Conservation (phyloP, 2,888 invertebrate species). For the Abrostola tripartita region DNA sequence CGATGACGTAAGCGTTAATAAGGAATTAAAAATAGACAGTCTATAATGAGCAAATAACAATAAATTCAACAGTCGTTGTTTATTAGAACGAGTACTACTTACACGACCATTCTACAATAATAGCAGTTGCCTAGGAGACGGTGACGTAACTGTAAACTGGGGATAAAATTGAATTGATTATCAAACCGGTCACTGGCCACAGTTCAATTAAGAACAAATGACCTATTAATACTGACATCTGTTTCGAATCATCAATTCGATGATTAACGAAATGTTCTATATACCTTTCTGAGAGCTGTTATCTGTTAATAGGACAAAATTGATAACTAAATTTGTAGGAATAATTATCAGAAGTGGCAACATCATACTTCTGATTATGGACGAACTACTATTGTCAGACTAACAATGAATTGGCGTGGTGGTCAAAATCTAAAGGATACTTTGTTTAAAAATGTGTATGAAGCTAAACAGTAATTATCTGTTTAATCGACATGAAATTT, state of each 20-base stretch:
- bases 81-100: constrained; percentile 8
- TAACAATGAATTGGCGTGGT: no score
- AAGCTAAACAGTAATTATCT: background rate
- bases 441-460: no score
- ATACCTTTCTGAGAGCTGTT: no score
- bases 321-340: no score
- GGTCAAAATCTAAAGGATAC: no score
- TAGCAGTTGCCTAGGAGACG: constrained; percentile 36
- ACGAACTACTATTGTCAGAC: no score
- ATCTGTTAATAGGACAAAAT: no score
- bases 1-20: background rate
- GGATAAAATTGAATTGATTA: constrained; percentile 48
- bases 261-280: constrained; percentile 16
- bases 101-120: constrained; percentile 33
- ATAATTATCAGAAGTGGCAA: no score
- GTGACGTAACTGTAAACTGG: constrained; percentile 42
- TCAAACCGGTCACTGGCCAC: constrained; percentile 44
- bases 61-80: constrained; percentile 15
- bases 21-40: background rate
- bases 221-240: constrained; percentile 52
- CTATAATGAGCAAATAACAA: constrained; percentile 21
- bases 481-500: background rate
- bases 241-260: constrained; percentile 38
- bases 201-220: constrained; percentile 54
- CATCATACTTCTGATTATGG: no score